Base-by-base conservation (phyloP, 2,888 invertebrate genomes). In the Mystacides longicornis region DNA sequence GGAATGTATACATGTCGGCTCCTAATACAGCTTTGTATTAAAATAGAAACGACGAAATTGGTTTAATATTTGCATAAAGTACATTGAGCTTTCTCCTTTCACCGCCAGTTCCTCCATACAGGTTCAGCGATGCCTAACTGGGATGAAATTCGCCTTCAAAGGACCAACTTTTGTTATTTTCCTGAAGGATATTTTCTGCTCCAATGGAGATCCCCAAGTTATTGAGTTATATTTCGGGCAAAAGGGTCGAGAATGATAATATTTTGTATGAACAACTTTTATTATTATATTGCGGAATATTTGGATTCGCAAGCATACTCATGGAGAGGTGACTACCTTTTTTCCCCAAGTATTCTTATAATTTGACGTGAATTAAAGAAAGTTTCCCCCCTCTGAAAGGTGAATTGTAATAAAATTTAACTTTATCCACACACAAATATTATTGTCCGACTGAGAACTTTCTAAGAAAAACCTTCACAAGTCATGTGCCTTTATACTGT, bases 141-240 rank as follows among this genome's bases (percentile, higher is more conserved):
- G 53, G 27, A 23, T 47, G 55, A 23, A 51, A 31, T 50, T 50
- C 47, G 27, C 43, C 48, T 31, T 56, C 56, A 56, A 56, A 56
- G 56, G 52, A 42, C 18, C 23, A 47, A 53, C 47, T 53, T 53
- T 53, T 53, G 48, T 53, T 53, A 53, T 48, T 53, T n/a, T 53
- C 22, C 52, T 52, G 27, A 21, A 22, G 48, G 42, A 31, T 21
- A 46, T 53, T 53, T 53, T 48, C 52, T 53, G 21, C 33, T 22
- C 48, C 52, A 53, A 16, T 48, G 33, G 52, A 33, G n/a, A 48
- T 20, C 37, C 37, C 48, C 48, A 46, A 27, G 31, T 48, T 53
- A 53, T 47, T 53, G 46, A 11, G 37, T 33, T 53, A 52, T 23
- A 19, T 31, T 19, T 46, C 21, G 20, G 23, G 43, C 20, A 19